Conservation (phyloP, 1,140 invertebrate species). For the Pseudomyrmex concolor region DNA sequence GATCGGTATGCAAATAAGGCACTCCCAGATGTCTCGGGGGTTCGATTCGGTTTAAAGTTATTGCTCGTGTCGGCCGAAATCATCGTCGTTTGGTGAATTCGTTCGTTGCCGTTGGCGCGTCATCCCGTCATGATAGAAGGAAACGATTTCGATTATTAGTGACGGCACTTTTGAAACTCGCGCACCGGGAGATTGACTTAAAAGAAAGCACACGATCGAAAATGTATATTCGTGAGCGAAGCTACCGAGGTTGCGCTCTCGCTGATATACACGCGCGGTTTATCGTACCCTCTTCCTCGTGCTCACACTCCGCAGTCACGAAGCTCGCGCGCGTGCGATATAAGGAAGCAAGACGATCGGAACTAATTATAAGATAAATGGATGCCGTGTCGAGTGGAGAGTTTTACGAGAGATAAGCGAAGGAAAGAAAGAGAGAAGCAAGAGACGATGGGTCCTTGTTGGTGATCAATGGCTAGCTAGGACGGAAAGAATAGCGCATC, state of each 20-base stretch:
- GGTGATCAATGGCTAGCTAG: conserved; percentile 61
- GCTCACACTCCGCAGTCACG: conserved; percentile 1
- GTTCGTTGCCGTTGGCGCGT: conserved; percentile 66
- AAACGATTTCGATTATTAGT: conserved; percentile 52
- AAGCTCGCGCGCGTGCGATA: conserved; percentile 38
- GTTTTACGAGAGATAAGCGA: conserved; percentile 63
- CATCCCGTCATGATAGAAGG: not conserved
- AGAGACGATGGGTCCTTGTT: conserved; percentile 46
- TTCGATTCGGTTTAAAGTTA: conserved; percentile 82
- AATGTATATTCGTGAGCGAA: conserved; percentile 1
- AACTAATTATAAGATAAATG: conserved; percentile 75
- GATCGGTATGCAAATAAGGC: conserved; percentile 83
- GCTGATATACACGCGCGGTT: not conserved
- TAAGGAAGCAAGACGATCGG: conserved; percentile 62
- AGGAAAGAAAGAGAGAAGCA: conserved; percentile 46
- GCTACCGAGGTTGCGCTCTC: not conserved
- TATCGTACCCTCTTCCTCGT: not conserved
- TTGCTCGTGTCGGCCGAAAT: conserved; percentile 75
- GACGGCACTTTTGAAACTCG: not conserved
- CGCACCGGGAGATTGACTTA: not conserved
- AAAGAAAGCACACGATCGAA: not conserved
- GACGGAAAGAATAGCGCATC: conserved; percentile 53
- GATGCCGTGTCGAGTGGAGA: conserved; percentile 47
- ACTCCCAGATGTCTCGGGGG: conserved; percentile 81
- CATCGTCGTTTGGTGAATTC: conserved; percentile 70